Evolutionary conservation across 1,140 invertebrate genomes (phyloP), one percentile per base, ranked within the genome.

Genomic region (Calycopis cecrops): DNA sequence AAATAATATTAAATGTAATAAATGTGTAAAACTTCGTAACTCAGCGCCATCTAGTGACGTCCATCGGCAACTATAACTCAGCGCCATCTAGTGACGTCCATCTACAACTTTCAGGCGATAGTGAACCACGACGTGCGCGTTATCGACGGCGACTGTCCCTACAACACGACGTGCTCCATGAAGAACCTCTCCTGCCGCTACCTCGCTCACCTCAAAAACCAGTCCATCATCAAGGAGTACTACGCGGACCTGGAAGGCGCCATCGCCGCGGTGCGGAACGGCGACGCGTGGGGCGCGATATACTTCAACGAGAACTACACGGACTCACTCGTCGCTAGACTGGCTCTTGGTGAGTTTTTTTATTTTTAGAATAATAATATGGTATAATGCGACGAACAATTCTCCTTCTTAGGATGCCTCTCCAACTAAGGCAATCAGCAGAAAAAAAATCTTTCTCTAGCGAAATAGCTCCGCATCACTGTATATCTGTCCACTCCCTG

Each of bases 271-370:
- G 95, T 98, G 0, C 76, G 88, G 42, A 78, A 84, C 10, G 97
- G 96, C 0, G 82, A 94, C 7, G 92, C 94, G 0, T 98, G 96
- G 96, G 96, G 95, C 0, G 93, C 94, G 4, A 73, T 98, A 7
- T 92, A 94, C 65, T 95, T 99, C 57, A 93, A 94, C 4, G 89
- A 93, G 64, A 97, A 97, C 71, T 98, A 97, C 69, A 95, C 96
- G 0, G 91, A 93, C 56, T 92, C 94, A 28, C 87, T 98, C 1
- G 88, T 93, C 0, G 91, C 92, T 4, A 90, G 95, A 62, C 90
- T 95, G 63, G 89, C 91, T 33, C 71, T 93, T 34, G 92, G 91
- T 89, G 67, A 78, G 68, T 57, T 8, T 34, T 11, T 17, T 54
- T 7, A 42, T n/a, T 42, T 57, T 44, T 28, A 18, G 14, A 35